Conservation (phyloP, 53 echinoderm and acorn worm species). For the Patiria pectinifera region DNA sequence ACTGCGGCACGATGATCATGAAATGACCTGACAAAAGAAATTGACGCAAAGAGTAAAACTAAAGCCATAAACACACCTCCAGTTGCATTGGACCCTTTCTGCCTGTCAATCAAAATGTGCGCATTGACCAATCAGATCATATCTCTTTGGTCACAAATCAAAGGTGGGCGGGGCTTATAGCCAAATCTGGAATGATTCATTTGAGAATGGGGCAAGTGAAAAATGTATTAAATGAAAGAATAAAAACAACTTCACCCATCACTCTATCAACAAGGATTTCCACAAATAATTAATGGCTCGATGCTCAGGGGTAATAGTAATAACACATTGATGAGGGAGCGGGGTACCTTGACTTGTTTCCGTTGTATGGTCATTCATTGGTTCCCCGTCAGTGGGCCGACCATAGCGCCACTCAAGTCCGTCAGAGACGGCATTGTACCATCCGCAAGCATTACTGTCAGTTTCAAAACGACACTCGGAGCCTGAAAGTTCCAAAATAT, state of each 20-base stretch:
- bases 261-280: no score
- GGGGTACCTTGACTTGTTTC: conserved; percentile 36
- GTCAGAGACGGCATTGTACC: conserved; percentile 59
- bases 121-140: no score
- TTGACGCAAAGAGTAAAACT: neutral
- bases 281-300: neutral
- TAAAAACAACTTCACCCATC: neutral
- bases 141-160: no score
- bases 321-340: neutral
- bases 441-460: conserved; percentile 42
- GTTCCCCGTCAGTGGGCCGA: conserved; percentile 13
- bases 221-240: no score
- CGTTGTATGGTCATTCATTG: conserved; percentile 59
- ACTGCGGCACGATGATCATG: conserved; percentile 58
- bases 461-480: conserved; percentile 47
- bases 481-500: neutral
- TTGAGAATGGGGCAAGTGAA: no score
- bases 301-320: neutral
- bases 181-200: no score
- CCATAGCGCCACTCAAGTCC: conserved; percentile 58
- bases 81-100: no score
- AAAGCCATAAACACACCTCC: no score
- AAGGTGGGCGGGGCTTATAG: no score
- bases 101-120: no score
- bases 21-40: conserved; percentile 59